phyloP scores from a whole-genome alignment of 2,113 vertebrate species.

The Aegotheles bennettii region DNA sequence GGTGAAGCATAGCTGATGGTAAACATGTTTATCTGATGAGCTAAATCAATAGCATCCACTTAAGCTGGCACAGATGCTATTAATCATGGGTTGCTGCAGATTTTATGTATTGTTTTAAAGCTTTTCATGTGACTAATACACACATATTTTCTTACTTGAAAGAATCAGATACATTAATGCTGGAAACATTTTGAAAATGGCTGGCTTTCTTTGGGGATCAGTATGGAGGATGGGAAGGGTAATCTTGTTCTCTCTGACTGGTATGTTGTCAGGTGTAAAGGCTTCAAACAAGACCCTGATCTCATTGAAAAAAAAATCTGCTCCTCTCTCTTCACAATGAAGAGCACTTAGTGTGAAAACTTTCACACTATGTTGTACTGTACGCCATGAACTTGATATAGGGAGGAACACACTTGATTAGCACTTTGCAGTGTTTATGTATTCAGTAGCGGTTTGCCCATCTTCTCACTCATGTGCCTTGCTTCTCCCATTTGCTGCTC shows the following conservation, averaged over 20 bases:
- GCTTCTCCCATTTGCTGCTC: background rate
- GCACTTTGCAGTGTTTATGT: background rate
- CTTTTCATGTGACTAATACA: background rate
- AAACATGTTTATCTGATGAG: background rate
- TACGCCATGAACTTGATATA: background rate
- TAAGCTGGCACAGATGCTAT: background rate
- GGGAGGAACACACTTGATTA: background rate
- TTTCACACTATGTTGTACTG: background rate
- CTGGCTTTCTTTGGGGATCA: background rate
- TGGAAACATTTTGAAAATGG: background rate
- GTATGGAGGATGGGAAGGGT: background rate
- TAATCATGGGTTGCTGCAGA: background rate
- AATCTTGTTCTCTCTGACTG: background rate
- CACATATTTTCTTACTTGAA: conserved; percentile 22
- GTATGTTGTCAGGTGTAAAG: background rate
- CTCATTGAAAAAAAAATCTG: background rate
- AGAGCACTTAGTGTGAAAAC: background rate
- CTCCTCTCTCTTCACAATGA: background rate
- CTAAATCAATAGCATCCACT: background rate
- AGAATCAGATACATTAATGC: background rate
- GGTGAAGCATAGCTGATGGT: background rate
- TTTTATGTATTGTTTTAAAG: background rate
- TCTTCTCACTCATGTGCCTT: background rate
- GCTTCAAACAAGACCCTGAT: background rate
- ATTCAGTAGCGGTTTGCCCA: background rate